Base-by-base conservation (phyloP, 2,888 invertebrate species). In the Octodonta nipae region DNA sequence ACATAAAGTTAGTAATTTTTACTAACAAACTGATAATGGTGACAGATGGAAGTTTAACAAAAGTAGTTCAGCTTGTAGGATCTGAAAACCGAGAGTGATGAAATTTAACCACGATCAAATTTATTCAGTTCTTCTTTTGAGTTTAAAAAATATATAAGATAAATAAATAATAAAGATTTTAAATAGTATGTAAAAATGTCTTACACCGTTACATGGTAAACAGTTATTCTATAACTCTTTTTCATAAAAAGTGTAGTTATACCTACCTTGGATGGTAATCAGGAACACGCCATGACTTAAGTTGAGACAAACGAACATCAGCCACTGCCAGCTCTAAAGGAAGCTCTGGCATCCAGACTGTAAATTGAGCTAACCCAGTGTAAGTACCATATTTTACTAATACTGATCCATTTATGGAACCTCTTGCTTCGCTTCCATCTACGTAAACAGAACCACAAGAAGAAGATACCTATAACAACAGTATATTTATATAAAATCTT, bases 271-370 rank as follows among this genome's bases (percentile, higher is more conserved):
- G 56, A 49, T 73, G 71, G 45, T 81, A 83, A 54, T 85, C 84
- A 3, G 85, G 82, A 26, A 89, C 84, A 59, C 83, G 82, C 93
- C 93, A 95, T 26, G 86, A 86, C 65, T 89, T 87, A 47, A 95
- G 80, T 65, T 91, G 91, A 34, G 89, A 91, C 35, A 95, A 70
- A 42, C 86, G 74, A 45, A 81, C 77, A 63, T 95, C 93, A 10
- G 81, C 78, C 3, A 93, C 81, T 47, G 83, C 80, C 15, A 95
- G 78, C 56, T 91, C 88, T 35, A 95, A 66, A 0, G 91, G 88
- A 52, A 89, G 80, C 58, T 92, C 91, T 0, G 95, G 93, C 79
- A 91, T 88, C 93, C 95, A 95, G 2, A 95, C 92, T 11, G 84
- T 85, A 59, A 92, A 88, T 38, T 80, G 75, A 2, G 89, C 86